Percentiles rank a stretch among this genome's conserved stretches.
Evolutionary conservation across 2,113 vertebrate genomes (phyloP).

Genomic region (Chloebia gouldiae): DNA sequence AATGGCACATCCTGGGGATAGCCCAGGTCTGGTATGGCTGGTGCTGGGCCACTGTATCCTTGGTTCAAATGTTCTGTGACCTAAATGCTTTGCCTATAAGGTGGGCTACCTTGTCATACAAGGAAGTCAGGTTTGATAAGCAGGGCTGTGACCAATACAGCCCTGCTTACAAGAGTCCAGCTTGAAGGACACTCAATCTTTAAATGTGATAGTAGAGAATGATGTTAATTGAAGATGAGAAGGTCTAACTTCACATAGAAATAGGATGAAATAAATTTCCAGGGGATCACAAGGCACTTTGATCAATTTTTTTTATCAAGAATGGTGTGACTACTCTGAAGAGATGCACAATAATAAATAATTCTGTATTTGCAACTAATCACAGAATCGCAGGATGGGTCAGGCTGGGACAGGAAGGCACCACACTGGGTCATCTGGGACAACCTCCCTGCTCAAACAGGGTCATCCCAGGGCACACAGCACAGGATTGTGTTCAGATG

Average conservation of each 20-base stretch:
- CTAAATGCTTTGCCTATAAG: not conserved
- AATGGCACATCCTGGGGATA: no score
- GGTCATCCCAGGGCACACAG: not conserved
- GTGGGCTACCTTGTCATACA: not conserved
- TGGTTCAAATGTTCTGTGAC: not conserved
- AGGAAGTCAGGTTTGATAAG: not conserved
- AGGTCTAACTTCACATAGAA: not conserved
- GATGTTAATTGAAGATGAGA: not conserved
- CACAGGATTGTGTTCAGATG: not conserved
- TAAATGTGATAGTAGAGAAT: not conserved
- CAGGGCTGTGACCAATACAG: not conserved
- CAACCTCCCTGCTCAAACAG: not conserved
- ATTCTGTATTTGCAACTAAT: not conserved
- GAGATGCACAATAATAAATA: not conserved
- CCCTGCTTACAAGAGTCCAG: not conserved
- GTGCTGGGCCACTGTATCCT: rapidly evolving
- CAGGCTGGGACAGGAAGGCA: not conserved
- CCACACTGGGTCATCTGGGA: not conserved
- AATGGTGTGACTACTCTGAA: rapidly evolving
- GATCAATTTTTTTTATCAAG: not conserved
- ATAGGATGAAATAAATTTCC: not conserved
- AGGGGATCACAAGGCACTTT: not conserved
- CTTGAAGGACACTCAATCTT: not conserved
- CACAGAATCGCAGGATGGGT: not conserved
- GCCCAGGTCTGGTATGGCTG: rapidly evolving